Evolutionary conservation across 1,140 invertebrate species (phyloP).

Genomic region (Camponotus floridanus): DNA sequence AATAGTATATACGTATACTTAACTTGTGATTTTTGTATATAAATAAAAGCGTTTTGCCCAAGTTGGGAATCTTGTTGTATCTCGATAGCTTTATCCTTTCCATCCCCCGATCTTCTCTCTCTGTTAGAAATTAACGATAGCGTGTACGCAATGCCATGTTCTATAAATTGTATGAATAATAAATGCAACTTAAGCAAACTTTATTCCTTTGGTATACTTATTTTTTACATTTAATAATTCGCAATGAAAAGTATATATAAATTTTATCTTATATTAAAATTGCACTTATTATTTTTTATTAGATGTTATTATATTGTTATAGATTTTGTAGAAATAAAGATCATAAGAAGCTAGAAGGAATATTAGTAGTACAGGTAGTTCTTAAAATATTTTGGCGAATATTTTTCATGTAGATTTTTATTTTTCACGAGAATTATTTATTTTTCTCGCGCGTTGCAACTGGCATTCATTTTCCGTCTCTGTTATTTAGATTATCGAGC

Average conservation of each 20-base stretch:
- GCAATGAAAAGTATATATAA: neutral
- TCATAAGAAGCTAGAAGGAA: neutral
- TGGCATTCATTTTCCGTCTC: neutral
- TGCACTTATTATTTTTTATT: neutral
- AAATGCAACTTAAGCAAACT: neutral
- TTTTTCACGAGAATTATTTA: slow-evolving; percentile 30
- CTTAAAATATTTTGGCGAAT: neutral
- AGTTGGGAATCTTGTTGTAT: slow-evolving; percentile 30
- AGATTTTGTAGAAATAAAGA: neutral
- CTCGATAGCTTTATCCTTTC: neutral
- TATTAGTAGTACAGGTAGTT: neutral
- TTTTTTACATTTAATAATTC: neutral
- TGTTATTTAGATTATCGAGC: slow-evolving; percentile 40
- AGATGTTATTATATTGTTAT: neutral
- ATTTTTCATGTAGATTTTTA: slow-evolving; percentile 13
- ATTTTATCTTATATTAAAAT: neutral
- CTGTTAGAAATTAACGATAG: neutral
- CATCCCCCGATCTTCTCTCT: too few relatives aligned
- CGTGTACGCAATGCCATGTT: neutral
- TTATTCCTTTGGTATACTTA: neutral
- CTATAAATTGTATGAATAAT: neutral
- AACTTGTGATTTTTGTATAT: slow-evolving; percentile 84
- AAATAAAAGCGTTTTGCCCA: slow-evolving; percentile 81
- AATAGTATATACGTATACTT: slow-evolving; percentile 75
- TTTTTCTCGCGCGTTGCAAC: neutral